Base-by-base conservation (phyloP, 2,888 invertebrate genomes). In the Seira sanloemensis region DNA sequence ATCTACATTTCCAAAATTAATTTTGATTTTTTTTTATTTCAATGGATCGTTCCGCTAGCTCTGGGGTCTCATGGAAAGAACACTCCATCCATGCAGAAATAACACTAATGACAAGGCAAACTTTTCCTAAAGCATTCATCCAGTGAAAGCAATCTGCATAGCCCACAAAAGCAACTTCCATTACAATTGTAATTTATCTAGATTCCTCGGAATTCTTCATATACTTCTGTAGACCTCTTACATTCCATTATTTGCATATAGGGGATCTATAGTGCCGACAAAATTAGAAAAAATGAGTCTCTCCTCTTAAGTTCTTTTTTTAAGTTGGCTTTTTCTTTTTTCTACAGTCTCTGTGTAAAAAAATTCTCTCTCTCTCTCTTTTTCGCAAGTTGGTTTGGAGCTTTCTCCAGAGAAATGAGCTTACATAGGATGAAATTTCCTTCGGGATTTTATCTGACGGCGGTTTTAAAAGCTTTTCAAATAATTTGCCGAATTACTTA, bases 401-500 rank as follows among this genome's bases (percentile, higher is more conserved):
- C 69, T 81, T 81, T 65, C 80, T 81, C 80, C 58, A 37, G 80
- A 81, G 80, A 81, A 50, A 75, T 74, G 75, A 54, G 80, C 75
- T 81, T 81, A 81, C 80, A 81, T 25, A 75, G 72, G 80, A 75
- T 67, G 80, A 81, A 81, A 81, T 81, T 81, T 81, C 80, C 80
- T 81, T 81, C 80, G 80, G 80, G 80, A 81, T 69, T 76, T 82
- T 82, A 79, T 83, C 77, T 71, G 87, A 72, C 80, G 86, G 86
- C 87, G 86, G 76, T 78, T 86, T 86, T 86, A 86, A 86, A 86
- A 84, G 83, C 85, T 80, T 79, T 78, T 82, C 78, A 78, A 85
- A 87, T 85, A 85, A 86, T 85, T 86, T 86, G 83, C 86, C 75
- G 86, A 86, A 83, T 86, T 85, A 86, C 82, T 77, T 74, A 75